Evolutionary conservation across 1,140 invertebrate genomes (phyloP), one percentile per base, ranked within the genome.

Genomic region (Anoplolepis gracilipes): DNA sequence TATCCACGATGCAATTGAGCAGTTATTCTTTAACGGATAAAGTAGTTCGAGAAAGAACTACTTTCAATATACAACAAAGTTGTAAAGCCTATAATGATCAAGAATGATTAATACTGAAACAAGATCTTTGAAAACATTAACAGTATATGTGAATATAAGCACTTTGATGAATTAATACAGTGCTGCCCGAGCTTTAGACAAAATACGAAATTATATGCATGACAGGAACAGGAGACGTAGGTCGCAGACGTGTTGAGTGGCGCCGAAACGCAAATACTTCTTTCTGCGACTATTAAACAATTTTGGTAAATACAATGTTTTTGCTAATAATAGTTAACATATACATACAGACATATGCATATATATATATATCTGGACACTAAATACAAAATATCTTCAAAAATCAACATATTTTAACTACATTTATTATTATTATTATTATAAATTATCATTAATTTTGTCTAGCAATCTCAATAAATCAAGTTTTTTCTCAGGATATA

Each of bases 221-320:
- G 95, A 94, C 94, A 94, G 94, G 94, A 92, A 92, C 92, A 92
- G 94, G 95, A 92, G 93, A 94, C 93, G 91, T 95, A 88, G 93
- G 94, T 92, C 94, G 94, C 90, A 95, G 94, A 94, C 94, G 93
- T 92, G 94, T 95, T 92, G 94, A 95, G 92, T 95, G 94, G 94
- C 94, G 94, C 92, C 94, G 94, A 91, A 95, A 92, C 92, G 94
- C 94, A 91, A 94, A 95, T 89, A 67, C 36, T 42, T 30, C 42
- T 55, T 46, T 3, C 30, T 72, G 8, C 65, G 53, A 64, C 4
- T 79, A 30, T 46, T 82, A 25, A 72, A 42, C 19, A 82, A 82
- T 22, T 70, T 72, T 25, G 78, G 78, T 82, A 82, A 82, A 46
- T 82, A 73, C 16, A 7, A 22, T 36, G 13, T 46, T 0, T 53